phyloP scores from a whole-genome alignment of 2,113 vertebrate species.

The Poicephalus meyeri region DNA sequence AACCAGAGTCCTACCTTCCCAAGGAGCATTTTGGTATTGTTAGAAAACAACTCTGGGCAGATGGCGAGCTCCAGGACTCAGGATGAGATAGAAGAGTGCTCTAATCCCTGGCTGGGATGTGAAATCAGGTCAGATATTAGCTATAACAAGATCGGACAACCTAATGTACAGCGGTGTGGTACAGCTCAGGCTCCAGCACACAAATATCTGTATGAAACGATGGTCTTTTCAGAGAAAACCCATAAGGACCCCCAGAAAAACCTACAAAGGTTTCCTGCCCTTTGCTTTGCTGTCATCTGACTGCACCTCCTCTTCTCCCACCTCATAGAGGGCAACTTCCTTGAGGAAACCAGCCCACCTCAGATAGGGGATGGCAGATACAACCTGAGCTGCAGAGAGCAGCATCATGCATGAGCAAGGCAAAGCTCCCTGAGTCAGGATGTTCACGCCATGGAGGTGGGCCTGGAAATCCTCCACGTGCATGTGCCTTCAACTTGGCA shows the following conservation, averaged over 20 bases:
- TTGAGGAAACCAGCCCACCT: neutral
- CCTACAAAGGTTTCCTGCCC: neutral
- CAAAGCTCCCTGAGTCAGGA: fast-evolving
- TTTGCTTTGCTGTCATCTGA: neutral
- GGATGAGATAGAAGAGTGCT: neutral
- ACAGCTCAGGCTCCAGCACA: neutral
- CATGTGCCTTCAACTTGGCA: neutral
- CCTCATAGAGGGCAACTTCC: neutral
- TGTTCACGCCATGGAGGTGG: neutral
- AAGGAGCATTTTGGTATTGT: neutral
- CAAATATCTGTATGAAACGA: neutral
- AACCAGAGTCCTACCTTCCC: neutral
- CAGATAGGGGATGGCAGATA: neutral
- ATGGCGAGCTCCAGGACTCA: neutral
- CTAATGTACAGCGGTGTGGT: fast-evolving
- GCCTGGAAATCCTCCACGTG: neutral
- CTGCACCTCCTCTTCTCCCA: neutral
- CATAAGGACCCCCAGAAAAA: fast-evolving
- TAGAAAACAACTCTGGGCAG: neutral
- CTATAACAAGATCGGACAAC: neutral
- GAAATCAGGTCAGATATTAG: neutral
- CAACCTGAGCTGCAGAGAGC: neutral
- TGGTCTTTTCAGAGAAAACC: neutral
- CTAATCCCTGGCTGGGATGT: neutral
- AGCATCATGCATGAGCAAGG: neutral